A percentile compares a stretch with the other conserved stretches of the same genome.
These are phyloP conservation scores for Timema cristinae DNA, from an alignment of 2,888 invertebrate species.

Conservation along the genomic window DNA sequence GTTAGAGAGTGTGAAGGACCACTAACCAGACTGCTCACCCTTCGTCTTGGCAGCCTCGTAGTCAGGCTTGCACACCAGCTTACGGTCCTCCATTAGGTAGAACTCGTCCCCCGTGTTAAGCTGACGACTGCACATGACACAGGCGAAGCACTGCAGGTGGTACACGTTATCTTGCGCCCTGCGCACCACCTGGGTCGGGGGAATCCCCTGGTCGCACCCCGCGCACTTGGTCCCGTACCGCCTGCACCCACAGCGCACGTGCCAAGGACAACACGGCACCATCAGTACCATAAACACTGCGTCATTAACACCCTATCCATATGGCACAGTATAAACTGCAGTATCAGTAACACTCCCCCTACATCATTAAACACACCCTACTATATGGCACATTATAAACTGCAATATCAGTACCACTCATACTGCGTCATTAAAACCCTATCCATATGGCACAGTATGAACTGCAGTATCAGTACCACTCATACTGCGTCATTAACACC, in stretches of 20 bases:
- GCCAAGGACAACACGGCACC: not conserved
- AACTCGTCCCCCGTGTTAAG: constrained; percentile 98
- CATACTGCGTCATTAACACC: too few species aligned
- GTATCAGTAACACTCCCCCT: not conserved
- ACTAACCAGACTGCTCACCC: constrained; percentile 53
- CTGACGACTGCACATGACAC: constrained; percentile 89
- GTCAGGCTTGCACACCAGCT: constrained; percentile 96
- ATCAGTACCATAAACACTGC: not conserved
- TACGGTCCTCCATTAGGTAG: constrained; percentile 97
- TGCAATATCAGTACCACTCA: too few species aligned
- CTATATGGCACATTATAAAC: too few species aligned
- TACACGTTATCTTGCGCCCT: constrained; percentile 96
- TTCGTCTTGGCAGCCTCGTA: constrained; percentile 97
- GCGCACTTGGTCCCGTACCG: constrained; percentile 98
- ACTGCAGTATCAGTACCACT: too few species aligned
- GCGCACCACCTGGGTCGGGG: constrained; percentile 93
- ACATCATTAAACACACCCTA: too few species aligned
- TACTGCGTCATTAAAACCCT: too few species aligned
- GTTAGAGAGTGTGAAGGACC: too few species aligned
- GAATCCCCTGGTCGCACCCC: constrained; percentile 95
- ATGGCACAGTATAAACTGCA: not conserved
- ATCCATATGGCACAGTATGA: too few species aligned
- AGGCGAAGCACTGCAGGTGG: constrained; percentile 94
- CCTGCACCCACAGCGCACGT: constrained; percentile 56
- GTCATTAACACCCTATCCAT: too few species aligned